A percentile compares a stretch with the other conserved stretches of the same genome.
These are phyloP conservation scores for Halichoerus grypus DNA, from an alignment of 2,113 vertebrate species.

Conservation along the genomic window DNA sequence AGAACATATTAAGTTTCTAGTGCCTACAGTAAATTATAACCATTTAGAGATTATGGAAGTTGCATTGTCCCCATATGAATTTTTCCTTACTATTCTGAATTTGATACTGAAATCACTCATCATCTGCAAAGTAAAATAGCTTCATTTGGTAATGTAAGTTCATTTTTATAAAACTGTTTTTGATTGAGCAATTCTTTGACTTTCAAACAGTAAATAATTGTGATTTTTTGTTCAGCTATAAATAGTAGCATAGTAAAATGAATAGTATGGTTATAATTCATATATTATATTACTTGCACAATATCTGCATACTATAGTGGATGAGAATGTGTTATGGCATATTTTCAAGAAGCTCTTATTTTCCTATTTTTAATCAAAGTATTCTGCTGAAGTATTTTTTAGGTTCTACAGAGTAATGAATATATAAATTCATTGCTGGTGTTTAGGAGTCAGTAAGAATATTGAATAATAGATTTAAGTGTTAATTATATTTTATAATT, in stretches of 20 bases:
- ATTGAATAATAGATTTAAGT: not conserved
- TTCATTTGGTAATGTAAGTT: slow-evolving; percentile 66
- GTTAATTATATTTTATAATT: slow-evolving; percentile 42
- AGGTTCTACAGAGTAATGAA: slow-evolving; percentile 49
- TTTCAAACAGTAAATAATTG: slow-evolving; percentile 59
- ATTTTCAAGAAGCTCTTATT: slow-evolving; percentile 51
- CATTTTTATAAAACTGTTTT: slow-evolving; percentile 69
- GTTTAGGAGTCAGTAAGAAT: not conserved
- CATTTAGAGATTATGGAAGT: slow-evolving; percentile 85
- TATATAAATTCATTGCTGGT: slow-evolving; percentile 16
- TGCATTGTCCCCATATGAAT: slow-evolving; percentile 77
- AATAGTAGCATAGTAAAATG: slow-evolving; percentile 55
- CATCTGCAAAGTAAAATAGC: slow-evolving; percentile 72
- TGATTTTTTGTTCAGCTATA: slow-evolving; percentile 4
- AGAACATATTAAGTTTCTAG: slow-evolving; percentile 90
- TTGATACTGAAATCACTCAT: slow-evolving; percentile 67
- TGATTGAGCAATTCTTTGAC: slow-evolving; percentile 58
- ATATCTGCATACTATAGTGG: not conserved
- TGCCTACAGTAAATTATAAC: slow-evolving; percentile 85
- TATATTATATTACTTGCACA: not conserved
- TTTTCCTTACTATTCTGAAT: slow-evolving; percentile 77
- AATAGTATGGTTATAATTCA: not conserved
- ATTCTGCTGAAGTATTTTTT: slow-evolving; percentile 27
- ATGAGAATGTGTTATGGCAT: slow-evolving; percentile 22
- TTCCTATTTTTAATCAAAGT: slow-evolving; percentile 26